A percentile compares a stretch with the other conserved stretches of the same genome.
Evolutionary conservation across 2,888 invertebrate species (phyloP).

Genomic region (Hypolimnas misippus): DNA sequence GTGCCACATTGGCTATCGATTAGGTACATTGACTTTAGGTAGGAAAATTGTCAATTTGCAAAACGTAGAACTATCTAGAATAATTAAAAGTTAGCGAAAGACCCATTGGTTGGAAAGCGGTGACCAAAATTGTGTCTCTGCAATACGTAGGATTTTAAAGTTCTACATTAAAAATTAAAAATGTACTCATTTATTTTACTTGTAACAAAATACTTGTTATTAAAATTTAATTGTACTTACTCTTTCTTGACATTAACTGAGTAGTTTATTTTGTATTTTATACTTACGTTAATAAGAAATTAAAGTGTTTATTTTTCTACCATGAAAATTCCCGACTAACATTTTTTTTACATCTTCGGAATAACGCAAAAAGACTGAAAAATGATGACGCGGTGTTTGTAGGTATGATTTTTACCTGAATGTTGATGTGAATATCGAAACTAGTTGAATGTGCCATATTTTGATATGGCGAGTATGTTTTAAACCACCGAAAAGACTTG

Average conservation of each 20-base stretch:
- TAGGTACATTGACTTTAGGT: constrained; percentile 25
- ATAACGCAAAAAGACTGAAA: constrained; percentile 56
- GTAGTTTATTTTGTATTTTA: constrained; percentile 14
- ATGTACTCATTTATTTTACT: constrained; percentile 23
- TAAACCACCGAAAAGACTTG: constrained; percentile 48
- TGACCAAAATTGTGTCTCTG: constrained; percentile 25
- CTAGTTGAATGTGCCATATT: constrained; percentile 52
- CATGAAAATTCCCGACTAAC: constrained; percentile 15
- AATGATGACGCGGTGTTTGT: constrained; percentile 47
- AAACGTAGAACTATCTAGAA: constrained; percentile 48
- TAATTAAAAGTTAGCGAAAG: constrained; percentile 47
- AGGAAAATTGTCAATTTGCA: constrained; percentile 26
- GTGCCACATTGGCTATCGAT: constrained; percentile 58
- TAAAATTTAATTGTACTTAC: constrained; percentile 32
- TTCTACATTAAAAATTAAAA: constrained; percentile 6
- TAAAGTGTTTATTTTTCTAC: constrained; percentile 22
- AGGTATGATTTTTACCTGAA: constrained; percentile 39
- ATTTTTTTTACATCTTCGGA: constrained; percentile 10
- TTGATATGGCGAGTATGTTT: constrained; percentile 18
- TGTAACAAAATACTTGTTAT: constrained; percentile 15
- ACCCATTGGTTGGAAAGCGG: constrained; percentile 16
- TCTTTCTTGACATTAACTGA: constrained; percentile 21
- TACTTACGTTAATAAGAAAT: constrained; percentile 22
- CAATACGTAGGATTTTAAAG: background rate
- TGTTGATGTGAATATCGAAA: constrained; percentile 17